Evolutionary conservation across 2,797 vertebrate species (phyloP).

Genomic region (Tapirus indicus): DNA sequence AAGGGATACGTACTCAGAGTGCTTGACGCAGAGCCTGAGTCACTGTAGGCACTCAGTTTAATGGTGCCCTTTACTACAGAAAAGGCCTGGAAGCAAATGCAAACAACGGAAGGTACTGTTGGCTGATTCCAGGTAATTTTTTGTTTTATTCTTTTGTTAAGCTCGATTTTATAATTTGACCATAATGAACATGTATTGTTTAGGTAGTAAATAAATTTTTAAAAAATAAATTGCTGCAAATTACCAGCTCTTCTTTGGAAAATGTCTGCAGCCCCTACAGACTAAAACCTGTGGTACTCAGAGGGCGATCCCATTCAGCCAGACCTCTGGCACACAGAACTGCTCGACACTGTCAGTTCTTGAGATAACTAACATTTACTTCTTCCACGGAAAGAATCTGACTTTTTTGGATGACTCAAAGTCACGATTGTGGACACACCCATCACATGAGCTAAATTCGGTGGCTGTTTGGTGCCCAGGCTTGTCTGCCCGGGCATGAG

Average conservation of each 20-base stretch:
- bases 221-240: background rate
- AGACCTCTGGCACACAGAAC: background rate
- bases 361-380: background rate
- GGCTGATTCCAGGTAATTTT: background rate
- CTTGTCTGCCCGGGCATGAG: background rate
- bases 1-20: background rate
- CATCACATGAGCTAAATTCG: no score
- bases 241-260: background rate
- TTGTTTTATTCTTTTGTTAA: background rate
- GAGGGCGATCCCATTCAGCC: background rate
- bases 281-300: background rate
- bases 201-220: background rate
- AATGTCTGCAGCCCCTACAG: background rate
- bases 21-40: background rate
- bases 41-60: background rate
- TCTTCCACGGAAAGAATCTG: background rate
- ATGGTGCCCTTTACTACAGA: background rate
- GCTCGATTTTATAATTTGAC: background rate
- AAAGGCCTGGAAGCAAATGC: background rate
- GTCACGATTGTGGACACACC: background rate
- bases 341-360: background rate
- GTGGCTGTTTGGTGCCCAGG: background rate
- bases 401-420: background rate
- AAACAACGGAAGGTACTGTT: background rate
- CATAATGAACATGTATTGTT: background rate